phyloP scores from a whole-genome alignment of 2,113 vertebrate species.

The Actenoides lindsayi region DNA sequence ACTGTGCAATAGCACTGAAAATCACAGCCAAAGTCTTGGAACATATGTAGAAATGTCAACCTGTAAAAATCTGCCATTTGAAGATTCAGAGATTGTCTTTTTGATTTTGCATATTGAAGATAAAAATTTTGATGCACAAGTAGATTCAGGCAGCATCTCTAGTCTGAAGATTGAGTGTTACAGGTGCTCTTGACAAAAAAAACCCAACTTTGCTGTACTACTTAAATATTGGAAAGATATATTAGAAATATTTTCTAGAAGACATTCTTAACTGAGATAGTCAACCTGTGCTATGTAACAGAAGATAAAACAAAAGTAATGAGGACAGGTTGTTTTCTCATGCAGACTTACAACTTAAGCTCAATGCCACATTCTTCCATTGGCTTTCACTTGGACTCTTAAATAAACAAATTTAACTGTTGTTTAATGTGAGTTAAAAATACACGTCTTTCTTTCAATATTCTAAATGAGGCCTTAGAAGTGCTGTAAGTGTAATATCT shows the following conservation, averaged over 20 bases:
- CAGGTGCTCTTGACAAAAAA: background rate
- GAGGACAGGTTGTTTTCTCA: background rate
- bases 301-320: background rate
- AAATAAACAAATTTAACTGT: background rate
- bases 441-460: background rate
- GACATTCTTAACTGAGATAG: background rate
- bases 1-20: background rate
- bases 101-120: background rate
- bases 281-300: background rate
- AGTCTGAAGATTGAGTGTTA: background rate
- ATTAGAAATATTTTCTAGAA: background rate
- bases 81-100: background rate
- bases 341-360: background rate
- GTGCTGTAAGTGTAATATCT: background rate
- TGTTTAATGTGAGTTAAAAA: background rate
- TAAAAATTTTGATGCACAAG: background rate
- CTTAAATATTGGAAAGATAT: background rate
- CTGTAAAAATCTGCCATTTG: background rate
- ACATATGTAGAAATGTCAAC: background rate
- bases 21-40: background rate
- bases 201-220: background rate
- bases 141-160: background rate
- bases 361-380: background rate
- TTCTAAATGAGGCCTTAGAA: background rate
- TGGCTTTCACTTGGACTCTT: background rate